Conservation (phyloP, 2,797 vertebrate genomes). For the Paramormyrops hopkinsi region DNA sequence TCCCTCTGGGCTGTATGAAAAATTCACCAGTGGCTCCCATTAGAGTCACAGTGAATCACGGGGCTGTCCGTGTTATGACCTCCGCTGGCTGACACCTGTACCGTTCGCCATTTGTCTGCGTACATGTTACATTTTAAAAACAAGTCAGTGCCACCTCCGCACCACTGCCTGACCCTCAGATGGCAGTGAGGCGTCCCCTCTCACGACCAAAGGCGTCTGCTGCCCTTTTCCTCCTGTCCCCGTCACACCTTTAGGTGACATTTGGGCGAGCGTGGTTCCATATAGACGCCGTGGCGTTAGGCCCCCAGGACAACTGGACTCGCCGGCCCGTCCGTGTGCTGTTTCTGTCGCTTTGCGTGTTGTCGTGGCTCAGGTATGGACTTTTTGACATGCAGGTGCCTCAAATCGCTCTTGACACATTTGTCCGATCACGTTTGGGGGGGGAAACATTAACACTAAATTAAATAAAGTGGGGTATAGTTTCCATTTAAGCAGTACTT, state of each 20-base stretch:
- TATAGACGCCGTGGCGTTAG: constrained; percentile 30
- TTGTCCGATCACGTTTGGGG: not conserved
- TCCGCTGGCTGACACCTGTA: constrained; percentile 36
- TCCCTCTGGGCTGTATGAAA: constrained; percentile 82
- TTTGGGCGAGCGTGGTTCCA: constrained; percentile 35
- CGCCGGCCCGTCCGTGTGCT: constrained; percentile 14
- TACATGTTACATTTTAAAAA: constrained; percentile 47
- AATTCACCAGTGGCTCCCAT: constrained; percentile 84
- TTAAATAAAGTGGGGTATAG: not conserved
- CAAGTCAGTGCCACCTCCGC: constrained; percentile 40
- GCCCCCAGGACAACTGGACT: constrained; percentile 37
- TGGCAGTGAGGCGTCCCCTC: not conserved
- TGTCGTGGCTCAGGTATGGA: not conserved
- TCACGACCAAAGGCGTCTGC: constrained; percentile 34
- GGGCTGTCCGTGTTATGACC: constrained; percentile 37
- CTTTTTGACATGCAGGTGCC: not conserved
- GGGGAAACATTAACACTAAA: not conserved
- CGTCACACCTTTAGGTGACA: constrained; percentile 56
- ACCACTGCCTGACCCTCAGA: constrained; percentile 9
- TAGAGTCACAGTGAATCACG: constrained; percentile 79
- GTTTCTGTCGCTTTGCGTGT: not conserved
- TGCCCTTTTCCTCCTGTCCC: constrained; percentile 39
- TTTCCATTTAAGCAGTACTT: not conserved
- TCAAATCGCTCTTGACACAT: not conserved
- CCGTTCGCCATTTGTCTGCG: constrained; percentile 45